These are phyloP conservation scores for Pangasianodon gigas DNA, from an alignment of 2,113 vertebrate genomes.

Conservation along the genomic window DNA sequence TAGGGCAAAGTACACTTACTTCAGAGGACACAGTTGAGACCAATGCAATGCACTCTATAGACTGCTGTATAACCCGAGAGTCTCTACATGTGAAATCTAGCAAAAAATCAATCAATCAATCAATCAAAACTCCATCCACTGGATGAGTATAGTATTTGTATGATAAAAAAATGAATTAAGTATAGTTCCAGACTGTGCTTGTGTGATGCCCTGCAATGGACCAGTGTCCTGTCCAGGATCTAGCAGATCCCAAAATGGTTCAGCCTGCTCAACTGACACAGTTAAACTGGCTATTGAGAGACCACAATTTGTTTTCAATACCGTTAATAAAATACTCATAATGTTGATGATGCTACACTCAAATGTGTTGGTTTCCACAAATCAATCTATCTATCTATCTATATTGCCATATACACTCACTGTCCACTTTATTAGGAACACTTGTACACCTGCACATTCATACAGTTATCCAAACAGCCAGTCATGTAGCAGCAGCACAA, in stretches of 20 bases:
- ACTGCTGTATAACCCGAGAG: neutral
- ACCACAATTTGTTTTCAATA: neutral
- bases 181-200: neutral
- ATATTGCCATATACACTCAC: neutral
- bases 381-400: no score
- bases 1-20: constrained; percentile 4
- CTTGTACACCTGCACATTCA: no score
- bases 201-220: neutral
- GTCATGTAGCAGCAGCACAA: no score
- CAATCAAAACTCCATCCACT: neutral
- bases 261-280: neutral
- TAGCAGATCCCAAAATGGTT: neutral
- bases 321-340: no score
- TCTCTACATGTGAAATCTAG: neutral
- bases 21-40: constrained; percentile 1
- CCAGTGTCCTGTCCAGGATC: neutral
- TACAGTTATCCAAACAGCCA: no score
- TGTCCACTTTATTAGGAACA: no score
- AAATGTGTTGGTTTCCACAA: no score
- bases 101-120: neutral
- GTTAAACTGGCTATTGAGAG: neutral
- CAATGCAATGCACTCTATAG: neutral
- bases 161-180: neutral
- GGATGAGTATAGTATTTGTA: neutral
- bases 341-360: neutral